Conservation (phyloP, 2,113 vertebrate genomes). For the Callaeas wilsoni region DNA sequence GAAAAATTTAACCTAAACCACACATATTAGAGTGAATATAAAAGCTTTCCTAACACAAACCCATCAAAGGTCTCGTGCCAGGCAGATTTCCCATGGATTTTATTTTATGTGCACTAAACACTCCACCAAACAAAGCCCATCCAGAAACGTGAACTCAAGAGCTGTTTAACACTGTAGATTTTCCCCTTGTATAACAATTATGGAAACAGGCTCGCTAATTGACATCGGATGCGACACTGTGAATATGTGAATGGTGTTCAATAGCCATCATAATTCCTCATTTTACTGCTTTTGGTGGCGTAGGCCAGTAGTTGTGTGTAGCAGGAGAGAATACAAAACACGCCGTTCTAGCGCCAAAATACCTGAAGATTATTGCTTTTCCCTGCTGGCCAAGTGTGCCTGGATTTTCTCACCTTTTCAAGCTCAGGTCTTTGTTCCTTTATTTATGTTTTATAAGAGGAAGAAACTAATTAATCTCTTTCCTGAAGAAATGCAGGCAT, state of each 20-base stretch:
- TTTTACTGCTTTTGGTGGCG: conserved; percentile 7
- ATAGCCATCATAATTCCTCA: conserved; percentile 48
- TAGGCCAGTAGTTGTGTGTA: neutral
- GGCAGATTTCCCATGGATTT: neutral
- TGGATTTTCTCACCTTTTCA: conserved; percentile 13
- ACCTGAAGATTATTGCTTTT: neutral
- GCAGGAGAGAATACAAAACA: neutral
- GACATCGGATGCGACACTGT: neutral
- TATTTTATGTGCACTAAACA: conserved; percentile 15
- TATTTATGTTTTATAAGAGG: conserved; percentile 5
- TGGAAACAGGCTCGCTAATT: conserved; percentile 48
- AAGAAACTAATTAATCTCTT: conserved; percentile 17
- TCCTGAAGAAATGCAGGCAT: neutral
- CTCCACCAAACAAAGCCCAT: conserved; percentile 53
- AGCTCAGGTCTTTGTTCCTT: neutral
- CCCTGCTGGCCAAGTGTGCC: neutral
- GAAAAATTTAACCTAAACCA: neutral
- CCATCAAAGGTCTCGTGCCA: neutral
- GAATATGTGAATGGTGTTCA: conserved; percentile 37
- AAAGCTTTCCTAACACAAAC: neutral
- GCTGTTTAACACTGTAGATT: conserved; percentile 60
- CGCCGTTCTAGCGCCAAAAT: rapidly evolving
- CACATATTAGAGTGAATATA: neutral
- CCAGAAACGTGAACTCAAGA: conserved; percentile 27
- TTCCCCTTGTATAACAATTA: conserved; percentile 66